Evolutionary conservation across 2,888 invertebrate species (phyloP), one percentile per base, ranked within the genome.

Genomic region (Stenoptilia bipunctidactyla): DNA sequence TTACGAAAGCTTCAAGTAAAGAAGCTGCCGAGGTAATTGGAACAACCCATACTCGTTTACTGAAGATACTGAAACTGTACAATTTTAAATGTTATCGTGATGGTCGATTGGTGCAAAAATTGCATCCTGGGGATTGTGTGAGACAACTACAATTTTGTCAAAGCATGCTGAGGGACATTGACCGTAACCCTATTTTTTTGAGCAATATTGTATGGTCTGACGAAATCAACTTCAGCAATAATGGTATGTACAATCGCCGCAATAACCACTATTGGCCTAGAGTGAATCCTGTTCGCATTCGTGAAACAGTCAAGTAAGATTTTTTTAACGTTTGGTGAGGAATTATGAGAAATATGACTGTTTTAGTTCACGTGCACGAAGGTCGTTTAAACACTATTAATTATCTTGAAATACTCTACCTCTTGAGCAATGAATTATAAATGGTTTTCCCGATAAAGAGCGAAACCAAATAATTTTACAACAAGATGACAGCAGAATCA

Each of bases 361-460:
- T 42, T 33, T 40, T 40, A 15, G 43, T 42, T 15, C 36, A 42
- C n/a, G n/a, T n/a, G n/a, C n/a, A n/a, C n/a, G n/a, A n/a, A n/a
- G n/a, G n/a, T n/a, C n/a, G n/a, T n/a, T 36, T 39, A 15, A 40
- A 39, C 38, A 34, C 43, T 8, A 39, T 15, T 35, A 43, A 44
- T 33, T 42, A 42, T 30, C 35, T 39, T 39, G 36, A 37, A 37
- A 37, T 43, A 43, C 37, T 43, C n/a, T 27, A 40, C 15, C 43
- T 41, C 35, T 15, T 43, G 37, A 38, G 15, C 27, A 41, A 44
- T 39, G 27, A 37, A 37, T n/a, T n/a, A 39, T 41, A 35, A 41
- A 44, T 25, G 33, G 27, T 41, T 39, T 44, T 34, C 44, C 37
- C 15, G 41, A 44, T 12, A 41, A 44, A 38, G 44, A 44, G 36